Conservation (phyloP, 2,888 invertebrate genomes). For the Tinea semifulvella region DNA sequence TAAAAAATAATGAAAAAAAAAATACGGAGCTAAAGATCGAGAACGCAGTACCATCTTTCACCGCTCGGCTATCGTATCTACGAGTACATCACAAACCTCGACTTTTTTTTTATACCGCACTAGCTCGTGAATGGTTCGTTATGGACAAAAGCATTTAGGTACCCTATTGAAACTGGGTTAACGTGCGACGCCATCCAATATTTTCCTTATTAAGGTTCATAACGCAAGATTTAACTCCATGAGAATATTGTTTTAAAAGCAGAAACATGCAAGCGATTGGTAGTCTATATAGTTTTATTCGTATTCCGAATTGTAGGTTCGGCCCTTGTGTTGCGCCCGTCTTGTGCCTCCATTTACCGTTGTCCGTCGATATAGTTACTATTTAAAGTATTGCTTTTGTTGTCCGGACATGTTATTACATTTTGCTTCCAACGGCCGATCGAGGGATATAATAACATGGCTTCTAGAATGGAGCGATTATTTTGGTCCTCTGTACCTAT, state of each 20-base stretch:
- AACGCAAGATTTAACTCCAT: constrained; percentile 8
- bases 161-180: constrained; percentile 14
- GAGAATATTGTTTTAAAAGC: constrained; percentile 1
- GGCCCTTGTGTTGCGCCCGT: not conserved
- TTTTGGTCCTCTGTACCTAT: constrained; percentile 34
- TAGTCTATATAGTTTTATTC: not conserved
- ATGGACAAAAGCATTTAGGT: constrained; percentile 21
- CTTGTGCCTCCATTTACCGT: not conserved
- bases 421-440: constrained; percentile 26
- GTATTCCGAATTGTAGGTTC: constrained; percentile 3
- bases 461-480: constrained; percentile 24
- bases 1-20: constrained; percentile 55
- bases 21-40: constrained; percentile 53
- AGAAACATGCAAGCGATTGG: not conserved
- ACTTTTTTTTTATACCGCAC: constrained; percentile 24
- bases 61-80: constrained; percentile 48
- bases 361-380: constrained; percentile 6
- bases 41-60: constrained; percentile 60
- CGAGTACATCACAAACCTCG: constrained; percentile 16
- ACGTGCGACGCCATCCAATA: constrained; percentile 9
- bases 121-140: constrained; percentile 24
- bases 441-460: constrained; percentile 11
- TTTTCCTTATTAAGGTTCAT: constrained; percentile 11
- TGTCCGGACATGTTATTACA: constrained; percentile 22
- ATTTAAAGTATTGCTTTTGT: constrained; percentile 9